phyloP scores from a whole-genome alignment of 2,113 vertebrate genomes.

The Garra rufa region DNA sequence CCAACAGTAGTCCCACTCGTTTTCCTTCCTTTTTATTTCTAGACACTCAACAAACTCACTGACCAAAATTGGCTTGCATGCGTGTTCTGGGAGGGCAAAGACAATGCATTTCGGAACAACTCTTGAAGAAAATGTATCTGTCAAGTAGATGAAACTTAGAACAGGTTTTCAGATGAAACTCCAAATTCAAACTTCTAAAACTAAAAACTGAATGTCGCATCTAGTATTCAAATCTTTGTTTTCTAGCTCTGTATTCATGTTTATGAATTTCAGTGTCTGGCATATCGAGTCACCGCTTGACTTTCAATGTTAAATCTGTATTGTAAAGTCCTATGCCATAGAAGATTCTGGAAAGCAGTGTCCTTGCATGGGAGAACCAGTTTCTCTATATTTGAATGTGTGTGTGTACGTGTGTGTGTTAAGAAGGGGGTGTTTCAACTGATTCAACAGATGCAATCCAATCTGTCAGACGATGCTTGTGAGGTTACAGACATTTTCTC shows the following conservation, averaged over 20 bases:
- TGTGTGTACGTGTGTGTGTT: constrained; percentile 64
- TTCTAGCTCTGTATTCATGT: neutral
- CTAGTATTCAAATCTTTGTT: neutral
- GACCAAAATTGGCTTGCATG: neutral
- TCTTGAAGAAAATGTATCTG: neutral
- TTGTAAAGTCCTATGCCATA: neutral
- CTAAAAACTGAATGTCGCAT: neutral
- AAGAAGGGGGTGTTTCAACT: constrained; percentile 57
- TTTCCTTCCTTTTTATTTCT: constrained; percentile 29
- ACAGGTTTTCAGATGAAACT: neutral
- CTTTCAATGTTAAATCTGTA: neutral
- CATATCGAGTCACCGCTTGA: neutral
- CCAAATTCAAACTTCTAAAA: neutral
- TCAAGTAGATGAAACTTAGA: neutral
- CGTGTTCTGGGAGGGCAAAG: neutral
- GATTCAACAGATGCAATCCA: constrained; percentile 80
- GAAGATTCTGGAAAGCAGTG: constrained; percentile 23
- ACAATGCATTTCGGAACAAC: neutral
- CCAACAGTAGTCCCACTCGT: constrained; percentile 39
- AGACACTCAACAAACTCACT: neutral
- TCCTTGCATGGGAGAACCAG: neutral
- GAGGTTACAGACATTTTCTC: constrained; percentile 79
- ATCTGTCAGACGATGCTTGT: constrained; percentile 77
- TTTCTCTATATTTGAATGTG: constrained; percentile 49
- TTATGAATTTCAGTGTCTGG: neutral